Base-by-base conservation (phyloP, 2,113 vertebrate genomes). In the Trichechus manatus region DNA sequence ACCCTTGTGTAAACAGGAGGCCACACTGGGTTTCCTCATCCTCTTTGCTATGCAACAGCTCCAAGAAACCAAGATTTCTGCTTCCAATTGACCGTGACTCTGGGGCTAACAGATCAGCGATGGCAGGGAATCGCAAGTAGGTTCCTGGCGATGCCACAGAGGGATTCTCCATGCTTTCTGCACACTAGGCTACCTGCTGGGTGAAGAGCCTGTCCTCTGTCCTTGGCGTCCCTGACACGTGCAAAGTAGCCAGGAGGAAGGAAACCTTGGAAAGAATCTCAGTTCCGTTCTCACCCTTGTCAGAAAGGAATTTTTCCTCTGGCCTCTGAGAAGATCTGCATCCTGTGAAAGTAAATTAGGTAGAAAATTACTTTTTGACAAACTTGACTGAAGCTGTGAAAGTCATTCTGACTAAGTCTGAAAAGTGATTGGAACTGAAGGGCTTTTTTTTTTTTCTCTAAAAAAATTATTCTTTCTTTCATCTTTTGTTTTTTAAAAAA, bases 291-390 rank as follows among this genome's bases (percentile, higher is more conserved):
- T 92, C 56, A 33, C 36, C 85, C 50, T 3, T 93, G 53, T 97
- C 47, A 36, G 68, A 75, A 96, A 97, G 91, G 77, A 88, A 80
- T 85, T 97, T 91, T 95, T 77, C 87, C 82, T 93, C 83, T 0
- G 3, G 64, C 85, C 53, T 89, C 89, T 66, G 72, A 92, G 94
- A 97, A 98, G 94, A 83, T 92, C 93, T 94, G 64, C 1, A 61
- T 96, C 66, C 81, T 77, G 63, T 82, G 91, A 97, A 98, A 98
- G 95, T 77, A 97, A 98, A 98, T 96, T 82, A 98, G 96, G 53
- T 96, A 85, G 61, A 97, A 96, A 70, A 84, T 94, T 97, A 94
- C 84, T 96, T 98, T 97, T 92, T 93, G 3, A 97, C 91, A 68
- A 98, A 96, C 78, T 97, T 93, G 88, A 95, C 77, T 75, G 39